Evolutionary conservation across 2,797 vertebrate genomes (phyloP).

Genomic region (Euphonia xanthogaster): DNA sequence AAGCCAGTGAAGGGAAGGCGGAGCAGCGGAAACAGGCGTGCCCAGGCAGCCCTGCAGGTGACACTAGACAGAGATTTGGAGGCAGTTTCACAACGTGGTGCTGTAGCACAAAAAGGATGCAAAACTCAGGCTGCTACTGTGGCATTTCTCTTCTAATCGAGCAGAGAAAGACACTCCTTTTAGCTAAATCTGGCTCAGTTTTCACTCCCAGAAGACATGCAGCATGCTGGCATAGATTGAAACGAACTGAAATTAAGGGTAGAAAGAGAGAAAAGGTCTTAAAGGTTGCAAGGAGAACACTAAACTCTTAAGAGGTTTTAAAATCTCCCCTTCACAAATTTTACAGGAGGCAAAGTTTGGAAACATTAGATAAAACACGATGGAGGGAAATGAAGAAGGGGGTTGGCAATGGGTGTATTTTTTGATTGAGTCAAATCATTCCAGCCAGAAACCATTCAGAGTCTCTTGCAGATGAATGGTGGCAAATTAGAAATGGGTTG

Average conservation of each 20-base stretch:
- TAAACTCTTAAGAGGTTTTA: background rate
- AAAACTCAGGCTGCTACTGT: background rate
- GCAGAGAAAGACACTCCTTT: background rate
- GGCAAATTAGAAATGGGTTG: background rate
- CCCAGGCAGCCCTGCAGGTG: background rate
- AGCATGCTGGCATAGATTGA: background rate
- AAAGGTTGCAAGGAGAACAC: background rate
- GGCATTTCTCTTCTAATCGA: background rate
- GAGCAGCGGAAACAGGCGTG: fast-evolving
- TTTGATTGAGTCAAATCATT: background rate
- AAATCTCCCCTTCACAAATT: background rate
- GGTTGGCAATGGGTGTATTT: background rate
- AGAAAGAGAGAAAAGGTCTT: background rate
- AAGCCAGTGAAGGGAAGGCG: fast-evolving
- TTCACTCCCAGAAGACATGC: background rate
- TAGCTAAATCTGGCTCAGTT: background rate
- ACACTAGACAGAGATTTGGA: background rate
- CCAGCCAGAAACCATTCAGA: background rate
- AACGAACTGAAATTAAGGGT: background rate
- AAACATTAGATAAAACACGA: background rate
- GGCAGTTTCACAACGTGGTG: background rate
- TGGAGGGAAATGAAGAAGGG: background rate
- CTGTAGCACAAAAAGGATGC: background rate
- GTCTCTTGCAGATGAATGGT: background rate
- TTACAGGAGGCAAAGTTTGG: background rate